Base-by-base conservation (phyloP, 2,888 invertebrate species). In the Dromius quadrimaculatus region DNA sequence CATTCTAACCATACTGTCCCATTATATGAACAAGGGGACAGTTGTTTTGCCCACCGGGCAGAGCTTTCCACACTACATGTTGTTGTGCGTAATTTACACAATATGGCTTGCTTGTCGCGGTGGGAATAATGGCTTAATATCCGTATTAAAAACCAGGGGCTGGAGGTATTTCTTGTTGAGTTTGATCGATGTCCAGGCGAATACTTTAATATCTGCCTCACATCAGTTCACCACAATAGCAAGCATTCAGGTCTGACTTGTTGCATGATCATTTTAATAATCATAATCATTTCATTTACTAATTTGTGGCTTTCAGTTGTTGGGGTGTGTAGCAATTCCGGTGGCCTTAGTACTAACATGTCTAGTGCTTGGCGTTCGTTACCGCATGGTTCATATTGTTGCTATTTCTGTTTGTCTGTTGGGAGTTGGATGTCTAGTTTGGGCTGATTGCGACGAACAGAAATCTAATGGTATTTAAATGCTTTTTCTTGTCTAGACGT, bases 251-350 rank as follows among this genome's bases (percentile, higher is more conserved):
- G 90, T 90, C 70, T 54, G 57, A 62, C 54, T 64, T 71, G 43
- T 57, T 71, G 59, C 71, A 68, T 65, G 34, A 22, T 13, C 36
- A 43, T 43, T 32, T 22, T 20, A 9, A 36, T 45, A 17, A 45
- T 28, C 22, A 47, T 47, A 4, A 13, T 11, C 23, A 28, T 69
- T 34, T 17, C 71, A n/a, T 41, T 17, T 63, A 41, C 15, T 28
- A 28, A 57, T 50, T 38, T 41, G 57, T 62, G 71, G 84, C 82
- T 89, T 90, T 83, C 87, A 94, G 90, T 85, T 95, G 78, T 83
- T 95, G 76, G 92, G 94, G 74, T 94, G 94, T 81, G 92, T 93
- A 73, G 92, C 93, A 2, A 93, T 94, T 66, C 93, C 94, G 0
- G 91, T 91, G 6, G 93, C 94, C 2, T 81, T 94, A 73, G 88